phyloP scores from a whole-genome alignment of 2,113 vertebrate genomes.

The Speoplatyrhinus poulsoni region DNA sequence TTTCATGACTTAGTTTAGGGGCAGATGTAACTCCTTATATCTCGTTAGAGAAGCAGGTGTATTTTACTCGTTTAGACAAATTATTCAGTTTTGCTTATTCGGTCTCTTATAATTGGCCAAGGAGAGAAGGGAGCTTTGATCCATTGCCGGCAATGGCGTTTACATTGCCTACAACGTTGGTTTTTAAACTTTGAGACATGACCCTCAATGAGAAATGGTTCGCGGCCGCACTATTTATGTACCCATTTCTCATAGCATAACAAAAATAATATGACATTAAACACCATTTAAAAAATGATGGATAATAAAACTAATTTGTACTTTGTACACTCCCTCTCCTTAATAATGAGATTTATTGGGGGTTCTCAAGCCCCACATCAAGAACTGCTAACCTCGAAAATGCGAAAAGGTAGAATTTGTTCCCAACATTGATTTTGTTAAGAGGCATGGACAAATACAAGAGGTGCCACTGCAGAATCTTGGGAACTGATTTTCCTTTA shows the following conservation, averaged over 20 bases:
- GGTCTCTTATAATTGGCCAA: conserved; percentile 2
- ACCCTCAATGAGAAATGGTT: too few relatives aligned
- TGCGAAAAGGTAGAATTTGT: not conserved
- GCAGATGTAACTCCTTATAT: conserved; percentile 33
- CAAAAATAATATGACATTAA: too few relatives aligned
- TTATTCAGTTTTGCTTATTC: conserved; percentile 29
- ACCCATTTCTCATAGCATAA: too few relatives aligned
- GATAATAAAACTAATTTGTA: too few relatives aligned
- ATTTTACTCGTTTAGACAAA: conserved; percentile 43
- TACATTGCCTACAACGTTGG: not conserved
- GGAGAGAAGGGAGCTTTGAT: conserved; percentile 11
- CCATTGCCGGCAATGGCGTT: not conserved
- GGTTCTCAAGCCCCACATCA: too few relatives aligned
- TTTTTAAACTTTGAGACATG: too few relatives aligned
- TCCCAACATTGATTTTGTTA: not conserved
- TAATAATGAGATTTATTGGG: too few relatives aligned
- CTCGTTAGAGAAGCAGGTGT: conserved; percentile 11
- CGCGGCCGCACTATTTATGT: too few relatives aligned
- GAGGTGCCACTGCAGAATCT: conserved; percentile 17
- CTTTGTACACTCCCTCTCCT: too few relatives aligned
- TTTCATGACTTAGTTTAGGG: conserved; percentile 35
- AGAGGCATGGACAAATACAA: conserved; percentile 14
- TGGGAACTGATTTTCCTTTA: conserved; percentile 42
- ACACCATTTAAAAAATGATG: too few relatives aligned
- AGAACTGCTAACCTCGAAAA: not conserved